These are phyloP conservation scores for Stenurella melanura DNA, from an alignment of 2,888 invertebrate species.

Conservation along the genomic window DNA sequence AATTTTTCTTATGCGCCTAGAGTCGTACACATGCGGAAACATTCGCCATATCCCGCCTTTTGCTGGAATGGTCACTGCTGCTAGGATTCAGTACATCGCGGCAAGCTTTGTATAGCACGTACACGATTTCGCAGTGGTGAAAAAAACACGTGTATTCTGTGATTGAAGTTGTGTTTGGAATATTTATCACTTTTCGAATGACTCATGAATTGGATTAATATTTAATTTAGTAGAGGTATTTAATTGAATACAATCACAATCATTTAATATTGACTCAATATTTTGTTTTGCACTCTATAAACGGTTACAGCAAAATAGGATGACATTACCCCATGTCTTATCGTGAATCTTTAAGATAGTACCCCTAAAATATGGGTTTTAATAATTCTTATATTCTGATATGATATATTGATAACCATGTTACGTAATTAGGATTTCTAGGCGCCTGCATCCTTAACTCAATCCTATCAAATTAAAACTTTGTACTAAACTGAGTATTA, in stretches of 20 bases:
- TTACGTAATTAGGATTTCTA: background rate
- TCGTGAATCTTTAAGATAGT: background rate
- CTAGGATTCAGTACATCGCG: slow-evolving; percentile 43
- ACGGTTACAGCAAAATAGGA: background rate
- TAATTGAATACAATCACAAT: background rate
- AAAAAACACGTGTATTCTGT: slow-evolving; percentile 47
- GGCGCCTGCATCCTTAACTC: background rate
- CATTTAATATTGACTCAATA: slow-evolving; percentile 30
- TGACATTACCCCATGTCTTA: background rate
- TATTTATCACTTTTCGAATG: background rate
- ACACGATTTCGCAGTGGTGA: slow-evolving; percentile 36
- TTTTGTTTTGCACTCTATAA: slow-evolving; percentile 11
- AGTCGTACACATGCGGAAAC: slow-evolving; percentile 52
- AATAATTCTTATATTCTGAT: background rate
- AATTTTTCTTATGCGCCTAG: slow-evolving; percentile 45
- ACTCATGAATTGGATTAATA: slow-evolving; percentile 31
- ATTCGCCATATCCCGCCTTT: slow-evolving; percentile 49
- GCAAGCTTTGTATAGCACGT: slow-evolving; percentile 34
- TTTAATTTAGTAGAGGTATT: slow-evolving; percentile 22
- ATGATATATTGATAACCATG: background rate
- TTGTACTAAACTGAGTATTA: background rate
- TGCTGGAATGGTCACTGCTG: slow-evolving; percentile 43
- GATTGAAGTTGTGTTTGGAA: slow-evolving; percentile 34
- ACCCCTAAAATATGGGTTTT: background rate
- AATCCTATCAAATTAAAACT: background rate